Conservation (phyloP, 1,140 invertebrate genomes). For the Laodelphax striatellus region DNA sequence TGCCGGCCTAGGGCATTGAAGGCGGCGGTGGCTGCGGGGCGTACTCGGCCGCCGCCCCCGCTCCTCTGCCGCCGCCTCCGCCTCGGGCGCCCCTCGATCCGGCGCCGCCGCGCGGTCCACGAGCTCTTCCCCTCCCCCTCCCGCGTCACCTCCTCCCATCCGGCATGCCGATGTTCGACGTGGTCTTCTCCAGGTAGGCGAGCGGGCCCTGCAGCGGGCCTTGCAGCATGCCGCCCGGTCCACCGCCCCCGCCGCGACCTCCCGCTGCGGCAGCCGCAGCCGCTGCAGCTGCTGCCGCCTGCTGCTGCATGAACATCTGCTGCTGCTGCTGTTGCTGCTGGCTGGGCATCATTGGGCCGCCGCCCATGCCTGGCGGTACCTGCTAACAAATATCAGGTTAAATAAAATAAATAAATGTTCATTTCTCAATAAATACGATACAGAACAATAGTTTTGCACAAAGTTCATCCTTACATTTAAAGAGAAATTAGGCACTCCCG, state of each 20-base stretch:
- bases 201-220: constrained; percentile 55
- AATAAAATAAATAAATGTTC: too few relatives aligned
- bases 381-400: too few relatives aligned
- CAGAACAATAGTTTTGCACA: too few relatives aligned
- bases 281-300: constrained; percentile 32
- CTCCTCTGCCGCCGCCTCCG: too few relatives aligned
- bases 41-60: too few relatives aligned
- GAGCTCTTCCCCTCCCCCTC: constrained; percentile 54
- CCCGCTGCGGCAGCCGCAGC: constrained; percentile 44
- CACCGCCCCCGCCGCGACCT: constrained; percentile 27
- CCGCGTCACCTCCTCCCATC: constrained; percentile 58
- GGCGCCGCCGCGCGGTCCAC: constrained; percentile 49
- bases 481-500: too few relatives aligned
- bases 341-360: constrained; percentile 29
- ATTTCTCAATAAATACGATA: too few relatives aligned
- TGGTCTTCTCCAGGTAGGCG: constrained; percentile 68
- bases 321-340: constrained; percentile 27
- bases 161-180: constrained; percentile 67
- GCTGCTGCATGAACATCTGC: constrained; percentile 43
- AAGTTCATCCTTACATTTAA: too few relatives aligned
- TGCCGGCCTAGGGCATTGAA: too few relatives aligned
- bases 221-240: constrained; percentile 22
- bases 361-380: constrained; percentile 26
- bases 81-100: constrained; percentile 33
- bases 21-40: too few relatives aligned